Evolutionary conservation across 1,140 invertebrate genomes (phyloP).

Genomic region (Cotesia chilonis): DNA sequence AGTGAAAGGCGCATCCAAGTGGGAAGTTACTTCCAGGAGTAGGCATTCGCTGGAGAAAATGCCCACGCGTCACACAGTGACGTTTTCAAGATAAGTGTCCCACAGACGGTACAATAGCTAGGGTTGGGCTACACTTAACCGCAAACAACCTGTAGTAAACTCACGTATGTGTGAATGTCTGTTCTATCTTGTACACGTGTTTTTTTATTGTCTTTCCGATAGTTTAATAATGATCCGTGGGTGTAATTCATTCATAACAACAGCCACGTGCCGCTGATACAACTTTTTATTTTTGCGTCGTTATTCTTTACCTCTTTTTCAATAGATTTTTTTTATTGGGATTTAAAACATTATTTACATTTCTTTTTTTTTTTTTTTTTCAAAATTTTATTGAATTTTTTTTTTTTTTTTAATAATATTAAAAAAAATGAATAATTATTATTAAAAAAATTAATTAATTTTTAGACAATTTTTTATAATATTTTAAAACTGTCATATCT

Average conservation of each 20-base stretch:
- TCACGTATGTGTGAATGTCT: constrained; percentile 43
- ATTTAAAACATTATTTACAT: not conserved
- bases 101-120: constrained; percentile 21
- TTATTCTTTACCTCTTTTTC: not conserved
- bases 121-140: constrained; percentile 15
- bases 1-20: constrained; percentile 37
- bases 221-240: constrained; percentile 47
- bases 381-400: no score
- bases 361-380: no score
- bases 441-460: no score
- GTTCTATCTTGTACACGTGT: constrained; percentile 25
- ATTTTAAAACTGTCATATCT: no score
- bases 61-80: constrained; percentile 23
- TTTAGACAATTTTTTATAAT: no score
- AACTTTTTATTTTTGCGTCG: not conserved
- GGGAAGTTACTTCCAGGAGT: constrained; percentile 33
- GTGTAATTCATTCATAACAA: constrained; percentile 58
- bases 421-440: no score
- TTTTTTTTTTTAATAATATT: no score
- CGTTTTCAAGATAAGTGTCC: constrained; percentile 13
- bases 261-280: constrained; percentile 43
- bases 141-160: constrained; percentile 10
- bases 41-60: constrained; percentile 24
- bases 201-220: constrained; percentile 20
- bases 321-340: not conserved